Conservation (phyloP, 2,888 invertebrate genomes). For the Frankliniella fusca region DNA sequence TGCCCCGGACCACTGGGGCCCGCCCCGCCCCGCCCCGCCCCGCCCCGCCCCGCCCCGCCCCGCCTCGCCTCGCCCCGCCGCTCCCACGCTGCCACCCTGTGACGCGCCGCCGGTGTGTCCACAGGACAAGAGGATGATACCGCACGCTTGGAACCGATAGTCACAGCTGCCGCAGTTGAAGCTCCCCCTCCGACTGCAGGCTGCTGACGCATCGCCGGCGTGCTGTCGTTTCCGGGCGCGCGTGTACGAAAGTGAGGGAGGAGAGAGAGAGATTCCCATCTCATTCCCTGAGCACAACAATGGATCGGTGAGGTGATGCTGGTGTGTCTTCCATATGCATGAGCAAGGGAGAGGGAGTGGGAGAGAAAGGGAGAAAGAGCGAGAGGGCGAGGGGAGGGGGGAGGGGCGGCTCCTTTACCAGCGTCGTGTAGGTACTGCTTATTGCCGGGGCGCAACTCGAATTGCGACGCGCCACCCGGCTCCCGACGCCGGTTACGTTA, state of each 20-base stretch:
- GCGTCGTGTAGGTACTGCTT: no score
- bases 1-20: no score
- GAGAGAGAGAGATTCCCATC: slow-evolving; percentile 1
- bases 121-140: not conserved
- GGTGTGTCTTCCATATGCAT: slow-evolving; percentile 5
- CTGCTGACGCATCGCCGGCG: not conserved
- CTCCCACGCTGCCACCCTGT: no score
- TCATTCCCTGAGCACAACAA: not conserved
- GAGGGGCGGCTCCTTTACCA: no score
- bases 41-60: no score
- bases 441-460: no score
- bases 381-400: no score
- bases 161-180: not conserved
- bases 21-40: no score
- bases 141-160: not conserved
- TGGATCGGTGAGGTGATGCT: not conserved
- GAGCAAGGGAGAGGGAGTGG: slow-evolving; percentile 1
- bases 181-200: not conserved
- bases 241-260: not conserved
- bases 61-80: no score
- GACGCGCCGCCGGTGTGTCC: no score
- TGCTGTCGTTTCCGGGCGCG: not conserved
- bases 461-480: no score
- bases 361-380: not conserved
- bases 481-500: no score